Evolutionary conservation across 2,888 invertebrate species (phyloP).

Genomic region (Octonoba sinensis): DNA sequence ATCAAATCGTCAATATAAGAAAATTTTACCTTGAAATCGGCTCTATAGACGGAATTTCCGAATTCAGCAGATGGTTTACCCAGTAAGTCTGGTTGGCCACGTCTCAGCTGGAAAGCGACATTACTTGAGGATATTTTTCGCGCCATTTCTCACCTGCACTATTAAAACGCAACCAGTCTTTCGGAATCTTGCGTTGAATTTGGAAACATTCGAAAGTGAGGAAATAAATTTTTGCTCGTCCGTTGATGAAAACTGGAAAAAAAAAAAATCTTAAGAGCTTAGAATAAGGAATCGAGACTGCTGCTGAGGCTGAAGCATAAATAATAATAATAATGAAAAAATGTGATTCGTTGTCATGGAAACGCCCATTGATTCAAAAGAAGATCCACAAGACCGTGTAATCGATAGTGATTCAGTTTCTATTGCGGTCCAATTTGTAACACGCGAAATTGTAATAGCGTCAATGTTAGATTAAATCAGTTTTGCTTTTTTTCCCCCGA

Average conservation of each 20-base stretch:
- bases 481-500: too few species aligned
- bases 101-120: conserved; percentile 22
- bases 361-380: conserved; percentile 32
- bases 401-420: conserved; percentile 12
- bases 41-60: background rate
- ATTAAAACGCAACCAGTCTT: background rate
- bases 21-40: conserved; percentile 33
- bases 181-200: conserved; percentile 6
- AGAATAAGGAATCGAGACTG: too few species aligned
- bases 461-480: background rate
- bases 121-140: conserved; percentile 24
- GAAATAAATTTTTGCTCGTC: too few species aligned
- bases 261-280: too few species aligned
- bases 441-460: background rate
- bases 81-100: conserved; percentile 15
- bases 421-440: background rate
- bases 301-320: too few species aligned
- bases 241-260: too few species aligned
- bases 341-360: conserved; percentile 32
- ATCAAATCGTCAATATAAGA: background rate
- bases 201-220: background rate
- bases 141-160: conserved; percentile 9
- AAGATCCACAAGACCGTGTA: conserved; percentile 12
- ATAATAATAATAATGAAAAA: too few species aligned
- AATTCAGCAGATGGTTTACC: background rate